Evolutionary conservation across 2,113 vertebrate species (phyloP).

Genomic region (Rhinichthys klamathensis): DNA sequence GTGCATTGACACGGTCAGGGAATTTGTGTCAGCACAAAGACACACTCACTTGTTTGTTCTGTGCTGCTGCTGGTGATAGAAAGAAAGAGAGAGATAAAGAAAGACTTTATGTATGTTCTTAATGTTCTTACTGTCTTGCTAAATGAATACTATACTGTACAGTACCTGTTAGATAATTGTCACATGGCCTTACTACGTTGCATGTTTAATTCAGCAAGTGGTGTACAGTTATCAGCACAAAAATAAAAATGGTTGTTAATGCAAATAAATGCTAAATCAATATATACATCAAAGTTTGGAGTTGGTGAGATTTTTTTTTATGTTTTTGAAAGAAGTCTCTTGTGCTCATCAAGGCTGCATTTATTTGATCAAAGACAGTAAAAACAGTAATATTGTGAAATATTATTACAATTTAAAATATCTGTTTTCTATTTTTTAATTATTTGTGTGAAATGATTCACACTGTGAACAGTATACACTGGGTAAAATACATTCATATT

Average conservation of each 20-base stretch:
- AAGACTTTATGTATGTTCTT: not conserved
- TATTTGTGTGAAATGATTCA: no score
- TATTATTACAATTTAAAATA: not conserved
- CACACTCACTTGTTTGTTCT: conserved; percentile 22
- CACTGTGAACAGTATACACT: not conserved
- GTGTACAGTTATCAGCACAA: not conserved
- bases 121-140: not conserved
- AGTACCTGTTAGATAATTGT: not conserved
- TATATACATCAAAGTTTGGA: not conserved
- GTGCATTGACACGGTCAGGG: conserved; percentile 2
- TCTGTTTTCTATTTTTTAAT: not conserved
- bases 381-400: not conserved
- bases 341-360: not conserved
- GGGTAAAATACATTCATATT: not conserved
- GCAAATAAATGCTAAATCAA: not conserved
- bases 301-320: not conserved
- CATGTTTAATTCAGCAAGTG: not conserved
- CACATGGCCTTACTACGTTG: not conserved
- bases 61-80: conserved; percentile 8
- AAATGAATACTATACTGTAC: not conserved
- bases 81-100: not conserved
- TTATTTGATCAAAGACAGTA: not conserved
- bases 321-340: not conserved
- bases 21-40: conserved; percentile 13
- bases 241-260: not conserved